These are phyloP conservation scores for Microplitis manilae DNA, from an alignment of 2,888 invertebrate species.

Conservation along the genomic window DNA sequence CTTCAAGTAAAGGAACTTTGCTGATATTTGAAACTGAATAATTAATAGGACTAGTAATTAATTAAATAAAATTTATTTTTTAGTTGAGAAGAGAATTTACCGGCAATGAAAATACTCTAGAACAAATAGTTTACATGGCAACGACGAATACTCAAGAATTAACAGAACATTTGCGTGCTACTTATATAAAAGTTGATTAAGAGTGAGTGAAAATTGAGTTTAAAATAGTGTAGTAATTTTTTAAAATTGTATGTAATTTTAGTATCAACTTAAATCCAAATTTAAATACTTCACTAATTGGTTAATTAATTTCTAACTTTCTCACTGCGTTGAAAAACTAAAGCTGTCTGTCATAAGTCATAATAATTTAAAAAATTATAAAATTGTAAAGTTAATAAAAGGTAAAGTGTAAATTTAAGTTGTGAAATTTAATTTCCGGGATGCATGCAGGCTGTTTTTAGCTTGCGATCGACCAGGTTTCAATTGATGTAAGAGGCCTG, in stretches of 20 bases:
- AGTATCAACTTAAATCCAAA: neutral
- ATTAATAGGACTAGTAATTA: neutral
- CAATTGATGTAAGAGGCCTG: neutral
- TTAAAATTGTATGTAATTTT: too few species aligned
- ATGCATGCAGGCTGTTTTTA: constrained; percentile 54
- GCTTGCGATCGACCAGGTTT: constrained; percentile 17
- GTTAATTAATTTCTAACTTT: constrained; percentile 42
- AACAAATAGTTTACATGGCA: constrained; percentile 74
- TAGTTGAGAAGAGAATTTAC: constrained; percentile 71
- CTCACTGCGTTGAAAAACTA: constrained; percentile 32
- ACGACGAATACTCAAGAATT: constrained; percentile 73
- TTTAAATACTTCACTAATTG: constrained; percentile 41
- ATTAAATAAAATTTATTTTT: neutral
- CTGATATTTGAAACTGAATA: too few species aligned
- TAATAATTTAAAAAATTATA: neutral
- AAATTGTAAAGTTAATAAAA: constrained; percentile 30
- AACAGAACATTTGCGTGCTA: constrained; percentile 74
- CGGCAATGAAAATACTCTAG: constrained; percentile 61
- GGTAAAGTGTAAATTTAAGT: constrained; percentile 48
- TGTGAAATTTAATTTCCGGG: constrained; percentile 51
- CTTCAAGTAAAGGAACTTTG: too few species aligned
- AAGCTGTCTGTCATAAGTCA: too few species aligned
- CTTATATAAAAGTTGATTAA: constrained; percentile 70
- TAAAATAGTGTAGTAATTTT: neutral
- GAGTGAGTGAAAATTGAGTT: constrained; percentile 28